Evolutionary conservation across 2,888 invertebrate genomes (phyloP), one percentile per base, ranked within the genome.

Genomic region (Drosophila setosimentum): DNA sequence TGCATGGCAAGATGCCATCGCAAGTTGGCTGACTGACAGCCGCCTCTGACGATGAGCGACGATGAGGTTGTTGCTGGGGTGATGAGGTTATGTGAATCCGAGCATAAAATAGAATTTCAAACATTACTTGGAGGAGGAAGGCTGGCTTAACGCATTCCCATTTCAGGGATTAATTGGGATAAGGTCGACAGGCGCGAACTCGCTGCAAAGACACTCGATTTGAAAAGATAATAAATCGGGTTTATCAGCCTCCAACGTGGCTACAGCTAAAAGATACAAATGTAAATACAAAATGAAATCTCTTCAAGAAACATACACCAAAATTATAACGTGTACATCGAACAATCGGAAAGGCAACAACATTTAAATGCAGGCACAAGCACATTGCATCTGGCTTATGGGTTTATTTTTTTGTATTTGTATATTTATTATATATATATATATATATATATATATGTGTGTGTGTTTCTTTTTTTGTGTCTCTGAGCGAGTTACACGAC

Each of bases 1-100:
- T 83, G 91, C 91, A 87, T 87, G 91, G 90, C 90, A 85, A 87
- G 78, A 73, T 79, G 75, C 77, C 85, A 87, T 87, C 69, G 89
- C 57, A 80, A 74, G 76, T 75, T 77, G 67, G 66, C 45, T 71
- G 72, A 55, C 58, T 73, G 76, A 68, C 76, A 75, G 11, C 4
- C 1, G 21, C 0, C 18, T 11, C 29, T 37, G 57, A 51, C 54
- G 33, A 32, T 49, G 40, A 48, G 76, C 33, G 57, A 51, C 54
- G 33, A 32, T 49, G 40, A 48, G 76, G 50, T 40, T 24, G 24
- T 16, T 45, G 24, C 24, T 24, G 24, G 24, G 16, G 45, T 11
- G 45, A 8, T 4, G 16, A 45, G 24, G 13, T 45, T 8, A 45
- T 45, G 45, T 21, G 45, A 8, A 57, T 32, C 64, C 68, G 70